Conservation (phyloP, 2,888 invertebrate genomes). For the Trichogramma evanescens region DNA sequence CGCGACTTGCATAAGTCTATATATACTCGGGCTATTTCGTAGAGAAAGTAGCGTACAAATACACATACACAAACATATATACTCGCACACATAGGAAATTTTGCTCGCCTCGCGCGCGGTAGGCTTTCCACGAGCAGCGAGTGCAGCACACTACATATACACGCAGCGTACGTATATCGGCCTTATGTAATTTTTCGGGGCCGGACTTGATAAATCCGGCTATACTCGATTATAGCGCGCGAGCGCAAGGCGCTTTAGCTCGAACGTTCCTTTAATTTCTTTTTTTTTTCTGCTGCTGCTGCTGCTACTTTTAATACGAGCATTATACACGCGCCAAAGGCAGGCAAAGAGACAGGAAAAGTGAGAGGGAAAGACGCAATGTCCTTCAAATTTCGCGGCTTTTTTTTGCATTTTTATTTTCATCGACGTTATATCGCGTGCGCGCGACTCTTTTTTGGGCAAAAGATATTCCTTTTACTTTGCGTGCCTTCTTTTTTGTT, state of each 20-base stretch:
- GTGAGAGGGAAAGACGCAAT: slow-evolving; percentile 19
- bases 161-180: too few relatives aligned
- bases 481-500: too few relatives aligned
- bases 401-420: too few relatives aligned
- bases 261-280: background rate
- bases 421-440: too few relatives aligned
- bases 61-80: slow-evolving; percentile 17
- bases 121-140: too few relatives aligned
- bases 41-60: slow-evolving; percentile 43
- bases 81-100: slow-evolving; percentile 9
- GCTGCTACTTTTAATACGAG: background rate
- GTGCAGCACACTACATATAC: too few relatives aligned
- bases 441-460: too few relatives aligned
- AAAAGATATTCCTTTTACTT: too few relatives aligned
- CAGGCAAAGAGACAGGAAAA: background rate
- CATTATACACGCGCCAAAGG: background rate
- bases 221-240: too few relatives aligned
- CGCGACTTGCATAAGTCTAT: slow-evolving; percentile 38
- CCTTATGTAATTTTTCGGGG: slow-evolving; percentile 15
- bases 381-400: too few relatives aligned
- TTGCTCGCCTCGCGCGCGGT: slow-evolving; percentile 3
- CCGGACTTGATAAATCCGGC: background rate
- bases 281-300: background rate
- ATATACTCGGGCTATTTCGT: slow-evolving; percentile 36
- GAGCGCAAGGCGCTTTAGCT: too few relatives aligned